phyloP scores from a whole-genome alignment of 2,888 invertebrate genomes.

The Harpagoxenus sublaevis region DNA sequence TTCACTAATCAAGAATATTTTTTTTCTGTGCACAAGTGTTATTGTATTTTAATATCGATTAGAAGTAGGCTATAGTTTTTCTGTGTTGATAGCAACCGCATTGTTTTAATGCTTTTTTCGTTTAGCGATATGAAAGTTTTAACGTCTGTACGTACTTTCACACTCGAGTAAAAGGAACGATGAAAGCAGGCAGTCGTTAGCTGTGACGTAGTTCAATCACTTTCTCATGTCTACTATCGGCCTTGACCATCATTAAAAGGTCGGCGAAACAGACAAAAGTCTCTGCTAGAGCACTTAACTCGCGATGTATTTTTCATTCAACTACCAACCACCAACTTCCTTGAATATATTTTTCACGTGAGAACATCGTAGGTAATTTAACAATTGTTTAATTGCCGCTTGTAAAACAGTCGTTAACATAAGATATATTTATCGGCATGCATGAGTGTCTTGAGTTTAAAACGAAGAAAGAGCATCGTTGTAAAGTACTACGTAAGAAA shows the following conservation, averaged over 20 bases:
- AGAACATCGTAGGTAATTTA: constrained; percentile 41
- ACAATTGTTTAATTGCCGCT: constrained; percentile 47
- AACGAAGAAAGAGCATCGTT: background rate
- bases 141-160: constrained; percentile 16
- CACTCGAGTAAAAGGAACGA: constrained; percentile 37
- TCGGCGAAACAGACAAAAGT: constrained; percentile 65
- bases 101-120: background rate
- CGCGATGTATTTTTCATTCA: constrained; percentile 69
- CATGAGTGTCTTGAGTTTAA: background rate
- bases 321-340: constrained; percentile 43
- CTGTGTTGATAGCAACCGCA: background rate
- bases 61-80: background rate
- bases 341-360: constrained; percentile 63
- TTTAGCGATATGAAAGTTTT: constrained; percentile 30
- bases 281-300: constrained; percentile 57
- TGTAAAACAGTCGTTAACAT: background rate
- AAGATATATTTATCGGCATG: background rate
- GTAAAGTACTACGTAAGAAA: background rate
- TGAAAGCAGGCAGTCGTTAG: constrained; percentile 35
- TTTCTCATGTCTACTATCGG: constrained; percentile 72
- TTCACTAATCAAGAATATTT: too few species aligned
- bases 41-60: background rate
- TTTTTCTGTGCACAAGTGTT: background rate
- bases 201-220: constrained; percentile 71
- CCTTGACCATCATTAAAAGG: constrained; percentile 77